Percentiles rank a stretch among this genome's conserved stretches.
phyloP scores from a whole-genome alignment of 2,888 invertebrate genomes.

The Odiellus spinosus region DNA sequence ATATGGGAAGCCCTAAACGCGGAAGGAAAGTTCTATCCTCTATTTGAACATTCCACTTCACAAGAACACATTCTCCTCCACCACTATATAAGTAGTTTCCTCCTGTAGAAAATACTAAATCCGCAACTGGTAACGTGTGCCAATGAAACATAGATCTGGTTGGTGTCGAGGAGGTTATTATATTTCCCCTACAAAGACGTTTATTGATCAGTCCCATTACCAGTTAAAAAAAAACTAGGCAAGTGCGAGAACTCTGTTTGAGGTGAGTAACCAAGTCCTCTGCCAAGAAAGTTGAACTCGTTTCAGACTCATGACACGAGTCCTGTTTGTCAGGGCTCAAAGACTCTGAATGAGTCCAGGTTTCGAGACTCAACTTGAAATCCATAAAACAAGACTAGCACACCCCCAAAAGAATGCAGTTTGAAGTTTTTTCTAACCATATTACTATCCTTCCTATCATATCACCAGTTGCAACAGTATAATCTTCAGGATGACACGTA shows the following conservation, averaged over 20 bases:
- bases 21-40: conserved; percentile 41
- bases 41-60: conserved; percentile 46
- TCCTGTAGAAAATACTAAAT: conserved; percentile 45
- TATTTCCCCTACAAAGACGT: conserved; percentile 10
- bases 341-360: too few species aligned
- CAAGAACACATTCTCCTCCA: conserved; percentile 58
- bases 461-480: conserved; percentile 51
- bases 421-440: conserved; percentile 34
- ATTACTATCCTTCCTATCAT: conserved; percentile 44
- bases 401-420: too few species aligned
- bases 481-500: conserved; percentile 47
- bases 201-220: too few species aligned
- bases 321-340: too few species aligned
- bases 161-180: conserved; percentile 12
- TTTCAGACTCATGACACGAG: too few species aligned
- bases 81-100: conserved; percentile 51
- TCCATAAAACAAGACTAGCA: too few species aligned
- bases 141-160: conserved; percentile 47
- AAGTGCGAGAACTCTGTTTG: too few species aligned
- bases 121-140: conserved; percentile 54
- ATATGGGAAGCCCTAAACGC: conserved; percentile 48
- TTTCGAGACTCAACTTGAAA: too few species aligned
- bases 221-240: too few species aligned
- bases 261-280: too few species aligned
- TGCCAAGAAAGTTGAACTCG: too few species aligned